These are phyloP conservation scores for Ectobius pallidus DNA, from an alignment of 2,888 invertebrate genomes.

Conservation along the genomic window DNA sequence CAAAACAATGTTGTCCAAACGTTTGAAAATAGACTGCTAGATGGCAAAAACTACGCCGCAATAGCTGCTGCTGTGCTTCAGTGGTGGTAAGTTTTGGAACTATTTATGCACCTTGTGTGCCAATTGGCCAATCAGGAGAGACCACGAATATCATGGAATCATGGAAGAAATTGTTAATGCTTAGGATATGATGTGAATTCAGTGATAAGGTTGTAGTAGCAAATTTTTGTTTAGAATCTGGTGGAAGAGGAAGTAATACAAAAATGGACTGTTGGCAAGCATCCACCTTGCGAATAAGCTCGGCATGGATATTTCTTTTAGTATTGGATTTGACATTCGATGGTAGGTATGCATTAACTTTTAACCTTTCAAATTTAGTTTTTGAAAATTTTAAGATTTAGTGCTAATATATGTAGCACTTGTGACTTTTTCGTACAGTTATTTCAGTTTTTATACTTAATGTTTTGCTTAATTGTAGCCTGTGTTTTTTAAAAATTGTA, in stretches of 20 bases:
- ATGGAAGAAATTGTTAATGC: constrained; percentile 45
- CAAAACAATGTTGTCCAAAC: too few species aligned
- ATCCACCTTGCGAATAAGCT: constrained; percentile 66
- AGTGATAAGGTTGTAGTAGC: not conserved
- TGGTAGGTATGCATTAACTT: constrained; percentile 61
- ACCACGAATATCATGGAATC: constrained; percentile 57
- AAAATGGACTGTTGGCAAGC: constrained; percentile 60
- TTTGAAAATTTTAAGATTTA: not conserved
- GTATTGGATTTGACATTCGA: constrained; percentile 71
- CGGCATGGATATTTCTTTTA: constrained; percentile 70
- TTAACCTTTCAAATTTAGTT: constrained; percentile 20
- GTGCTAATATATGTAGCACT: not conserved
- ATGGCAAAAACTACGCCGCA: too few species aligned
- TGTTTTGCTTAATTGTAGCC: not conserved
- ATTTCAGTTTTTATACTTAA: not conserved
- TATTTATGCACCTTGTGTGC: too few species aligned
- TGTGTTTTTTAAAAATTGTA: constrained; percentile 17
- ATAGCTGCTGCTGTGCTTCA: too few species aligned
- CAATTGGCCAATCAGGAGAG: constrained; percentile 62
- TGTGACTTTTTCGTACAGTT: too few species aligned
- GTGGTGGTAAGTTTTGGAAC: too few species aligned
- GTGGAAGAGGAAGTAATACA: not conserved
- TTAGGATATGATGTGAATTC: constrained; percentile 44
- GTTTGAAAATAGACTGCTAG: too few species aligned
- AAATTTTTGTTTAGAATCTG: not conserved